Conservation (phyloP, 2,113 vertebrate species). For the Xiphophorus hellerii region DNA sequence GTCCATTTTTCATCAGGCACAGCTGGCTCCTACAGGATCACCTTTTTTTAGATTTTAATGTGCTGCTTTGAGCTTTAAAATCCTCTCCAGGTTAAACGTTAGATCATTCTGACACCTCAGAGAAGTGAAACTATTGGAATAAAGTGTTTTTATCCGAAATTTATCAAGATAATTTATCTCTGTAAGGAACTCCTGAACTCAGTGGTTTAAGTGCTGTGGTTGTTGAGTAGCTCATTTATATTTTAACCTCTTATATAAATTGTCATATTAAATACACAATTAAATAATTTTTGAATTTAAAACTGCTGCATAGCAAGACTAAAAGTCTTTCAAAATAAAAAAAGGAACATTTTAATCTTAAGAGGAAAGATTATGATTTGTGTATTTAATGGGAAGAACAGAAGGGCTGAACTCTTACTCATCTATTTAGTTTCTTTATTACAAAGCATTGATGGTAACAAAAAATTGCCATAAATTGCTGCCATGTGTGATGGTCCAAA, state of each 20-base stretch:
- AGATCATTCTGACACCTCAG: slow-evolving; percentile 83
- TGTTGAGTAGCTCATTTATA: slow-evolving; percentile 46
- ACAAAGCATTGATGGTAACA: no score
- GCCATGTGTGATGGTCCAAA: no score
- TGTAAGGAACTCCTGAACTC: slow-evolving; percentile 70
- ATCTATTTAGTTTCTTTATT: no score
- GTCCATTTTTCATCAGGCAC: slow-evolving; percentile 73
- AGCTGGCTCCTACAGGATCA: slow-evolving; percentile 64
- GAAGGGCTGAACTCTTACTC: no score
- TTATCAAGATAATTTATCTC: slow-evolving; percentile 84
- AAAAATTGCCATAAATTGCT: no score
- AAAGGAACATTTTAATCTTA: no score
- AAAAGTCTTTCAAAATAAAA: no score
- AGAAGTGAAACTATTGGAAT: slow-evolving; percentile 82
- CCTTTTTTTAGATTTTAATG: slow-evolving; percentile 83
- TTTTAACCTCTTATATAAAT: slow-evolving; percentile 53
- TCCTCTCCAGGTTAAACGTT: slow-evolving; percentile 79
- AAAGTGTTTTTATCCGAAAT: slow-evolving; percentile 85
- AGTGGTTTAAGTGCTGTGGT: slow-evolving; percentile 49
- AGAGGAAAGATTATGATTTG: no score
- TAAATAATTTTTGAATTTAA: no score
- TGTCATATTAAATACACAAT: no score
- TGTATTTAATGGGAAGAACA: no score
- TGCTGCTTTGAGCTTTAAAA: slow-evolving; percentile 79
- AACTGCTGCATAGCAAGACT: no score